Base-by-base conservation (phyloP, 1,140 invertebrate species). In the Pollicipes pollicipes region DNA sequence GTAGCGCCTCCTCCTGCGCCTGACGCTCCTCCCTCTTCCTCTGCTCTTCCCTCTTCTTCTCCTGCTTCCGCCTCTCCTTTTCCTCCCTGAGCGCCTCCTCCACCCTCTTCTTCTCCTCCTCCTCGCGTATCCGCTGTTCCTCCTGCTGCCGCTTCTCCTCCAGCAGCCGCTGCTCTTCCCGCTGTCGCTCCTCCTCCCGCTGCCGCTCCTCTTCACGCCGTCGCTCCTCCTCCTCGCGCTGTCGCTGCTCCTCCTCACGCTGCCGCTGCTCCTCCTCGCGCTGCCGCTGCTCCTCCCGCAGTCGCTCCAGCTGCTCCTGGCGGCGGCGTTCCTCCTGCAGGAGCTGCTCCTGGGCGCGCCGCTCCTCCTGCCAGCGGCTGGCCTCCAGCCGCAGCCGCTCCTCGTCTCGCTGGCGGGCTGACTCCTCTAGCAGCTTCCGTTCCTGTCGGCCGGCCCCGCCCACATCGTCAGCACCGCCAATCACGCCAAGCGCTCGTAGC, bases 51-150 rank as follows among this genome's bases (percentile, higher is more conserved):
- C 70, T 45, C 24, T 69, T 69, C 35, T 68, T 68, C 45, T 71
- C 72, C 35, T 74, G 70, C n/a, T 67, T 45, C 72, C 70, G 74
- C 70, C 70, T 74, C 69, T 76, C 76, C 64, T 73, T 74, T 68
- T 74, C 76, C 69, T 71, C 72, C 68, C 74, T 70, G 58, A 72
- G 74, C 69, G 64, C 69, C 26, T 67, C 72, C 68, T 70, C 72
- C 70, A 70, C 68, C 64, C 69, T 69, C 63, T 76, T 75, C 37
- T 73, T 73, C 66, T 75, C 73, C 30, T 74, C 74, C 27, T 77
- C 73, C 30, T 72, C n/a, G n/a, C n/a, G 71, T 69, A 72, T 72
- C 30, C 70, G 70, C 72, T 74, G 70, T 64, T 76, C 73, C 32
- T 77, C 73, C 69, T 73, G 71, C n/a, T 72, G 66, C 58, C 70